A percentile compares a stretch with the other conserved stretches of the same genome.
These are phyloP conservation scores for Heliconius sara DNA, from an alignment of 2,888 invertebrate genomes.

Conservation along the genomic window DNA sequence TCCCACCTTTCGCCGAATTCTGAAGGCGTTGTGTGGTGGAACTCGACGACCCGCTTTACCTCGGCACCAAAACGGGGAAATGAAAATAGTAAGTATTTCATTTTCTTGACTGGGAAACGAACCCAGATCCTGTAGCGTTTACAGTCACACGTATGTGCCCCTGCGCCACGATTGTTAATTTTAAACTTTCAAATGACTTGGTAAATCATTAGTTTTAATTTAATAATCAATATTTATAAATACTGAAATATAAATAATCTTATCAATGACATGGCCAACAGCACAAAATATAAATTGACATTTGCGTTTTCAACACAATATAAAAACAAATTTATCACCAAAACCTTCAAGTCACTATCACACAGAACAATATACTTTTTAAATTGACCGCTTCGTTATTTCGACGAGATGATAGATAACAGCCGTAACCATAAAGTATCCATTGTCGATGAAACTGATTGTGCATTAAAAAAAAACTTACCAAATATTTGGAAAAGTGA, in stretches of 20 bases:
- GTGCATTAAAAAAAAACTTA: background rate
- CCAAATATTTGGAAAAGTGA: constrained; percentile 38
- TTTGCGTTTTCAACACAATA: constrained; percentile 1
- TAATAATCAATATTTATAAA: background rate
- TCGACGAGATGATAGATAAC: constrained; percentile 22
- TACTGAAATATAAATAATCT: background rate
- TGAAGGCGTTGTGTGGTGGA: too few relatives aligned
- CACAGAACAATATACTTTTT: background rate
- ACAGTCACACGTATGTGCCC: too few relatives aligned
- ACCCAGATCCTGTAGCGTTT: too few relatives aligned
- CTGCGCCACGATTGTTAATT: background rate
- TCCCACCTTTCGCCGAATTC: too few relatives aligned
- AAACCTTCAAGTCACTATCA: constrained; percentile 6
- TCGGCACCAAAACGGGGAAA: too few relatives aligned
- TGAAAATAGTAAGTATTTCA: too few relatives aligned
- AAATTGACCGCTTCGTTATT: constrained; percentile 13
- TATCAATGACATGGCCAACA: background rate
- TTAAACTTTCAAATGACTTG: background rate
- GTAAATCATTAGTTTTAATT: background rate
- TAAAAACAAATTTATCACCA: background rate
- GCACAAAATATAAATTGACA: background rate
- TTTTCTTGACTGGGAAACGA: too few relatives aligned
- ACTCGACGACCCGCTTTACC: too few relatives aligned
- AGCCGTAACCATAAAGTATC: constrained; percentile 25
- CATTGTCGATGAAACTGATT: constrained; percentile 28